These are phyloP conservation scores for Plectropomus leopardus DNA, from an alignment of 2,113 vertebrate species.

Conservation along the genomic window DNA sequence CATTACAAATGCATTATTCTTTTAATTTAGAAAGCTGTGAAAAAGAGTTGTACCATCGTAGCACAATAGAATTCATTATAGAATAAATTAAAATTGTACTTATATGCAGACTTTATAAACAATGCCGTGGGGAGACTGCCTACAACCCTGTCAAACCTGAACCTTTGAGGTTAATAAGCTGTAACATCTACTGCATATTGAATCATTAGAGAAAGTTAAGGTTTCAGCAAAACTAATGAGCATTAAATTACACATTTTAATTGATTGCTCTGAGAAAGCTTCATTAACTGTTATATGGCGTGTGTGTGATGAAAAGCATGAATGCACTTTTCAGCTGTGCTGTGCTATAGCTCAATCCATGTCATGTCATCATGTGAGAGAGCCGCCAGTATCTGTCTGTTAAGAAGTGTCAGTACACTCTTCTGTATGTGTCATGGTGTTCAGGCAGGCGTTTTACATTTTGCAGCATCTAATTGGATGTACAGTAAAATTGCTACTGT, in stretches of 20 bases:
- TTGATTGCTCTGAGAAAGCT: no score
- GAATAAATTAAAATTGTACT: not conserved
- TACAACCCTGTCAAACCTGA: not conserved
- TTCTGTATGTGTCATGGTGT: not conserved
- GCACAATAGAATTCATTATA: no score
- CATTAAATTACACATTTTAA: not conserved
- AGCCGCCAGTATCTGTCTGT: not conserved
- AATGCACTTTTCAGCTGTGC: no score
- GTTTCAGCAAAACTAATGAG: not conserved
- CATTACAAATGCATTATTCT: not conserved
- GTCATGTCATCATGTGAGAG: not conserved
- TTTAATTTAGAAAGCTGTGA: not conserved
- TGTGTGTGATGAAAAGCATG: not conserved
- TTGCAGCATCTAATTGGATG: not conserved
- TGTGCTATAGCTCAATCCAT: not conserved
- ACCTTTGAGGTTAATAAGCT: not conserved
- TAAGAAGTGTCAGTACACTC: not conserved
- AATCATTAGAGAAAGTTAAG: not conserved
- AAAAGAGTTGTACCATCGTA: not conserved
- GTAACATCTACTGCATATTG: not conserved
- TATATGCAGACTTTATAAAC: not conserved
- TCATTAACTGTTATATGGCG: not conserved
- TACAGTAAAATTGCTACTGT: conserved; percentile 13
- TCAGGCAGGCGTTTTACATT: conserved; percentile 14
- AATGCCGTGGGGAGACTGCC: not conserved